Base-by-base conservation (phyloP, 2,797 vertebrate genomes). In the Heterohyrax brucei region DNA sequence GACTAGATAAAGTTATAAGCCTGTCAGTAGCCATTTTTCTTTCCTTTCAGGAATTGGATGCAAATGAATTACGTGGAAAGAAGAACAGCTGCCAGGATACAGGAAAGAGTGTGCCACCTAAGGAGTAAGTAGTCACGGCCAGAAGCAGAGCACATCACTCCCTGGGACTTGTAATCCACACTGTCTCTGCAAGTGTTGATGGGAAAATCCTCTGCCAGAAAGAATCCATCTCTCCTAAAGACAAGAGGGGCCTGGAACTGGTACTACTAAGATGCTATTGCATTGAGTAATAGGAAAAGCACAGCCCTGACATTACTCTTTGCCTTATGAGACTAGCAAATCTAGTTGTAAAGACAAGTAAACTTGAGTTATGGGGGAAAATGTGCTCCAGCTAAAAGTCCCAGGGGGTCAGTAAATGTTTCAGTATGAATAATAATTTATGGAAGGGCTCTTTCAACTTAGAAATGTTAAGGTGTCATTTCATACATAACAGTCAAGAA, bases 21-120 rank as follows among this genome's bases (percentile, higher is more conserved):
- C 79, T 75, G 68, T 83, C 82, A 59, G 76, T 80, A 80, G 93
- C 79, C 64, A 95, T 88, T 93, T n/a, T 10, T 44, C 73, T 91
- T 93, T 83, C 6, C 4, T 64, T 96, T 92, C 73, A 6, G 2
- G 89, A 89, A 86, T 83, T 95, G 83, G 94, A 91, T 96, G 92
- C 91, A 94, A 97, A 83, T 72, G 75, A 96, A 88, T 93, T 87
- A 86, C 82, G 44, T 26, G 79, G 28, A 53, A 89, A 48, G 87
- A 88, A 80, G 92, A 92, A 95, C 75, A 61, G 39, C 84, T 33
- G 64, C 73, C 80, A 94, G 66, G 82, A 48, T 46, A 39, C 44
- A 19, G 10, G n/a, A 75, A 39, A 30, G 85, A 93, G 48, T 7
- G 21, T 16, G 10, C 78, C 22, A 26, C 62, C 62, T 33, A 16